A percentile compares a stretch with the other conserved stretches of the same genome.
Conservation (phyloP, 2,888 invertebrate species). For the Entomobrya multifasciata region DNA sequence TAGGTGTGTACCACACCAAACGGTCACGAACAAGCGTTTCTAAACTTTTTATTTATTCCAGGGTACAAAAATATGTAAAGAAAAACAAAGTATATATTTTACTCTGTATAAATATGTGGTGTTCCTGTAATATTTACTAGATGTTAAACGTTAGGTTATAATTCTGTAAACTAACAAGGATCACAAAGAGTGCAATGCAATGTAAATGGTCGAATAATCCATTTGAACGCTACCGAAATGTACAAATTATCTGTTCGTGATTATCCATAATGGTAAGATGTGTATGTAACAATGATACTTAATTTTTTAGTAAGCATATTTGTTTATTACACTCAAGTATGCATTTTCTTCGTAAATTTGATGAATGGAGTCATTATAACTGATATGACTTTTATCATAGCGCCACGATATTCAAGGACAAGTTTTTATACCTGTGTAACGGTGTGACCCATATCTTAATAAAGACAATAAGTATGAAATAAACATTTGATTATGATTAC, state of each 20-base stretch:
- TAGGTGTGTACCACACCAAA: constrained; percentile 12
- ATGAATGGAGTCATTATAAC: constrained; percentile 14
- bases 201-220: neutral
- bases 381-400: neutral
- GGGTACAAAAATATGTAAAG: too few relatives aligned
- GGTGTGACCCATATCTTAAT: neutral
- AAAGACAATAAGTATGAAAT: neutral
- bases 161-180: too few relatives aligned
- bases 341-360: constrained; percentile 4
- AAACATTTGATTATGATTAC: neutral
- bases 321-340: neutral
- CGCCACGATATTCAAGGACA: constrained; percentile 11
- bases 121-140: neutral
- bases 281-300: neutral
- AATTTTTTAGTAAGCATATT: neutral
- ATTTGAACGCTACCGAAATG: neutral
- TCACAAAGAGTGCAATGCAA: neutral
- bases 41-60: too few relatives aligned
- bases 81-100: too few relatives aligned
- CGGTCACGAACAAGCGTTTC: constrained; percentile 2
- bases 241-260: too few relatives aligned
- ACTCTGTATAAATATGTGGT: too few relatives aligned
- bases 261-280: neutral
- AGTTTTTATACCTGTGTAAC: neutral
- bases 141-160: neutral